These are phyloP conservation scores for Amphimallon solstitiale DNA, from an alignment of 2,888 invertebrate genomes.

Conservation along the genomic window DNA sequence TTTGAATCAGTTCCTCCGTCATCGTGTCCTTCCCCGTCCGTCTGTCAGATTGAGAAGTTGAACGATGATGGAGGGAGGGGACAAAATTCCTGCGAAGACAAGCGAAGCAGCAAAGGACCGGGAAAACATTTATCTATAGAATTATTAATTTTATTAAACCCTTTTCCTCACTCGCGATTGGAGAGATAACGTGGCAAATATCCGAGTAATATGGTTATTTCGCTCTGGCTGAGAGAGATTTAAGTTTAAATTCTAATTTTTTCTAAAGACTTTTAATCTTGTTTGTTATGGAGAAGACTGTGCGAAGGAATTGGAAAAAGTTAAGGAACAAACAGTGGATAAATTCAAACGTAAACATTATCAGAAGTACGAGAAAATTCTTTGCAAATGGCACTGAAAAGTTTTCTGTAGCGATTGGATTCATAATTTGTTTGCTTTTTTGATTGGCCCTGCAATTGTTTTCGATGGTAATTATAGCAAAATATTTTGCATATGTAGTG, in stretches of 20 bases:
- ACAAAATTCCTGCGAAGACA: not conserved
- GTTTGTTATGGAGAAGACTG: constrained; percentile 2
- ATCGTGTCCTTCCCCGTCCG: no score
- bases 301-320: no score
- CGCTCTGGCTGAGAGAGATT: not conserved
- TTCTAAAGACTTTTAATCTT: constrained; percentile 27
- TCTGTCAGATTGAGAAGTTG: not conserved
- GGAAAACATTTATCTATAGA: constrained; percentile 11
- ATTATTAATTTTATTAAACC: constrained; percentile 28
- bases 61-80: not conserved
- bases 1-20: constrained; percentile 29
- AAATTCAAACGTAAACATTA: constrained; percentile 35
- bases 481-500: no score
- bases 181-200: not conserved
- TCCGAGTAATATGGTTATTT: no score
- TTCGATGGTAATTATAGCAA: no score
- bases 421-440: no score
- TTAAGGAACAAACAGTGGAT: constrained; percentile 27
- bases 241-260: not conserved
- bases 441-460: no score
- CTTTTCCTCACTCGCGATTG: constrained; percentile 3
- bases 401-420: no score
- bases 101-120: no score
- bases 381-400: no score
- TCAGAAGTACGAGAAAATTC: constrained; percentile 21